These are phyloP conservation scores for Holothuria glaberrima DNA, from an alignment of 35 echinoderm and acorn worm species.

Conservation along the genomic window DNA sequence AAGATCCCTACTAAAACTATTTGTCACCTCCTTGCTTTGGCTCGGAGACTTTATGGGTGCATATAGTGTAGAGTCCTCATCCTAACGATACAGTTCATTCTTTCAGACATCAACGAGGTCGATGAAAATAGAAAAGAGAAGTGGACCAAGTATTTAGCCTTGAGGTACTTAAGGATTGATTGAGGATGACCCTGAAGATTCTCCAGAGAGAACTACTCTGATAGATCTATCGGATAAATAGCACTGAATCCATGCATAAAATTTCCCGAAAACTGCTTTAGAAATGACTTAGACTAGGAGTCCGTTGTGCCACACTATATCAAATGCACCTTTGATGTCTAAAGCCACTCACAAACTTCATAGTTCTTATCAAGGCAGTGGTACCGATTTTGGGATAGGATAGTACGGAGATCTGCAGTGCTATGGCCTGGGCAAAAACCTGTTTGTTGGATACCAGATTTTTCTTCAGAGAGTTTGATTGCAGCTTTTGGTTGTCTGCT, in stretches of 20 bases:
- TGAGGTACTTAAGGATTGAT: slow-evolving; percentile 46
- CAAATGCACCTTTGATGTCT: slow-evolving; percentile 73
- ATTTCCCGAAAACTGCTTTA: background rate
- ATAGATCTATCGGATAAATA: slow-evolving; percentile 27
- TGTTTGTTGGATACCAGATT: slow-evolving; percentile 47
- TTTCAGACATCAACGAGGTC: slow-evolving; percentile 31
- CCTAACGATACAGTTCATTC: slow-evolving; percentile 24
- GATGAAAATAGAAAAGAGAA: slow-evolving; percentile 51
- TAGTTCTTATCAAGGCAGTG: slow-evolving; percentile 26
- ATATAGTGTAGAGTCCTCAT: background rate
- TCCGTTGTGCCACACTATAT: slow-evolving; percentile 77
- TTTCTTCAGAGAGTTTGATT: slow-evolving; percentile 39
- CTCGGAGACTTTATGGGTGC: background rate
- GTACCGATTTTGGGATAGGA: slow-evolving; percentile 55
- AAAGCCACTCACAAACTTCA: slow-evolving; percentile 31
- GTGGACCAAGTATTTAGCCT: slow-evolving; percentile 38
- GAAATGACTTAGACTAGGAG: slow-evolving; percentile 32
- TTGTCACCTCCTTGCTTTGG: too few relatives aligned
- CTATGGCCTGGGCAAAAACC: slow-evolving; percentile 52
- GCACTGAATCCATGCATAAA: background rate
- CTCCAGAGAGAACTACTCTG: background rate
- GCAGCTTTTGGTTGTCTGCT: slow-evolving; percentile 53
- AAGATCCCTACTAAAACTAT: too few relatives aligned
- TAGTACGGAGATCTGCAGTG: slow-evolving; percentile 49
- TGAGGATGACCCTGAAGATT: background rate